Conservation (phyloP, 2,797 vertebrate genomes). For the Ptychobarbus kaznakovi region DNA sequence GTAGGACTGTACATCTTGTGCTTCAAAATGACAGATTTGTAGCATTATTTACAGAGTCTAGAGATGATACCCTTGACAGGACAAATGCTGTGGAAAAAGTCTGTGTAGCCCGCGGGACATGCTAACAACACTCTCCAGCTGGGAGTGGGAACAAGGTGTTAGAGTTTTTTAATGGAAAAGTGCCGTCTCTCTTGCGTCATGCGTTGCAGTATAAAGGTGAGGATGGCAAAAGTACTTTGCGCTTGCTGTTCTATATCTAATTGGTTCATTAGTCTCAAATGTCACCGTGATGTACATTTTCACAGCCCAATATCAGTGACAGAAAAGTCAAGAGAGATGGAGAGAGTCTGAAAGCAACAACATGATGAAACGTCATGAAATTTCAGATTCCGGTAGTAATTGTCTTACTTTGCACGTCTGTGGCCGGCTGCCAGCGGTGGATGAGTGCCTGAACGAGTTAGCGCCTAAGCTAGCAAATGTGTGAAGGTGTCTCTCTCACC, state of each 20-base stretch:
- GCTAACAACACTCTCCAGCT: slow-evolving; percentile 61
- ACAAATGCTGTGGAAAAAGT: slow-evolving; percentile 28
- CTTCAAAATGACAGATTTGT: slow-evolving; percentile 26
- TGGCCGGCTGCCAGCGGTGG: slow-evolving; percentile 15
- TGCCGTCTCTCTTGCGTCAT: slow-evolving; percentile 40
- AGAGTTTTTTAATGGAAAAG: slow-evolving; percentile 62
- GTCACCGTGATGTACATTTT: slow-evolving; percentile 33
- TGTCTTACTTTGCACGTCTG: slow-evolving; percentile 31
- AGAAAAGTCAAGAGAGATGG: not conserved
- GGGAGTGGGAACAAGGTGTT: slow-evolving; percentile 73
- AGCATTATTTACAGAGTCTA: slow-evolving; percentile 21
- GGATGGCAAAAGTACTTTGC: slow-evolving; percentile 9
- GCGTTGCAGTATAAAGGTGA: slow-evolving; percentile 35
- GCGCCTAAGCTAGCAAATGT: slow-evolving; percentile 22
- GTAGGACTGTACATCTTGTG: not conserved
- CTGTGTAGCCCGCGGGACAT: slow-evolving; percentile 32
- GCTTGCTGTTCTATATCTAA: slow-evolving; percentile 23
- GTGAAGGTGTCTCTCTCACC: slow-evolving; percentile 50
- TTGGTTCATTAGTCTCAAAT: slow-evolving; percentile 50
- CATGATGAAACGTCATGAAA: slow-evolving; percentile 35
- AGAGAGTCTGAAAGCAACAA: not conserved
- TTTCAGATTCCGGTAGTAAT: slow-evolving; percentile 32
- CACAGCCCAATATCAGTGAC: slow-evolving; percentile 4
- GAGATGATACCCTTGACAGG: slow-evolving; percentile 52
- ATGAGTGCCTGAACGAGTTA: slow-evolving; percentile 35